These are phyloP conservation scores for Empidonax alnorum DNA, from an alignment of 2,113 vertebrate species.

Conservation along the genomic window DNA sequence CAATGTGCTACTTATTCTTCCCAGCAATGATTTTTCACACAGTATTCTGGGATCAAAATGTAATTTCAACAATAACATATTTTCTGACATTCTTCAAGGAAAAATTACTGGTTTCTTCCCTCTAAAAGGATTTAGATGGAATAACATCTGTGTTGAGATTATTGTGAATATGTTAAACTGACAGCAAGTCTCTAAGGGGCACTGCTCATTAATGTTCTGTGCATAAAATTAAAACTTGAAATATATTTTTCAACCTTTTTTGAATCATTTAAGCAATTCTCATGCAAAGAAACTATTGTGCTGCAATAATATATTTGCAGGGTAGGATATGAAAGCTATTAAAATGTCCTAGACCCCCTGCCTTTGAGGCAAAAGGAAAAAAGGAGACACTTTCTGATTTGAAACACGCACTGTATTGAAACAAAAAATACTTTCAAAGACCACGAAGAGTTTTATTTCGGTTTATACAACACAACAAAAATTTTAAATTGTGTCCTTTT, in stretches of 20 bases:
- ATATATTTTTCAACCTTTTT: constrained; percentile 81
- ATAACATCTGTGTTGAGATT: constrained; percentile 79
- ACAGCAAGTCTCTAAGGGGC: constrained; percentile 78
- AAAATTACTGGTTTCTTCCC: constrained; percentile 70
- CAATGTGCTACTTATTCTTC: constrained; percentile 37
- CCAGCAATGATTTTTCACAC: constrained; percentile 8
- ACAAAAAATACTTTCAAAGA: constrained; percentile 49
- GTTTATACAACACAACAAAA: neutral
- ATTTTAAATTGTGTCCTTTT: neutral
- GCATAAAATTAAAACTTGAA: constrained; percentile 86
- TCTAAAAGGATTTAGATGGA: constrained; percentile 75
- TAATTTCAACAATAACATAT: constrained; percentile 74
- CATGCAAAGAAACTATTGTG: constrained; percentile 82
- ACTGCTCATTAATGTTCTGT: constrained; percentile 79
- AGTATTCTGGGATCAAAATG: constrained; percentile 69
- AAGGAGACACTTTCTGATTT: constrained; percentile 38
- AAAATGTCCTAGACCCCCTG: constrained; percentile 75
- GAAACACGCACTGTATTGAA: constrained; percentile 53
- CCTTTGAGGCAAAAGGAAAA: constrained; percentile 53
- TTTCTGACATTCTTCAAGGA: constrained; percentile 68
- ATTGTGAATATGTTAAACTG: constrained; percentile 80
- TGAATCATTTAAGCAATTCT: constrained; percentile 81
- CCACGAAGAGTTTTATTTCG: constrained; percentile 34
- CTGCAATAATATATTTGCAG: constrained; percentile 78
- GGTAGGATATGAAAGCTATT: constrained; percentile 74